Evolutionary conservation across 2,888 invertebrate genomes (phyloP).

Genomic region (Hydrotaea diabolus): DNA sequence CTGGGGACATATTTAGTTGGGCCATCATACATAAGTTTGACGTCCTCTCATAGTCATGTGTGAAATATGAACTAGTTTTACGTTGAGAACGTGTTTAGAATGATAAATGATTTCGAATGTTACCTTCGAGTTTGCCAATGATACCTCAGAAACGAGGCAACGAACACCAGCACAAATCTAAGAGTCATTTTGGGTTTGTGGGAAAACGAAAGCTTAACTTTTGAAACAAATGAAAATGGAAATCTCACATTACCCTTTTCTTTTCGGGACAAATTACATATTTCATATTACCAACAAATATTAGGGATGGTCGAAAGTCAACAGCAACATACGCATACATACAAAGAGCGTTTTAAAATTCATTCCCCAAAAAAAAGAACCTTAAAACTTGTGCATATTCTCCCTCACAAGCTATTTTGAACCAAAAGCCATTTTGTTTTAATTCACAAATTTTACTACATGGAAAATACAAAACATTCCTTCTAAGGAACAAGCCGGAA

Average conservation of each 20-base stretch:
- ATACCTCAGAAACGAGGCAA: background rate
- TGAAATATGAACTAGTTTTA: slow-evolving; percentile 36
- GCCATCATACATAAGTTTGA: background rate
- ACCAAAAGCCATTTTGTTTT: too few relatives aligned
- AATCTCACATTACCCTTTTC: slow-evolving; percentile 32
- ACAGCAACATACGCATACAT: background rate
- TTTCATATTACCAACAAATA: background rate
- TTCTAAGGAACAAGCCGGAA: too few relatives aligned
- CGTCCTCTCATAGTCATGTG: slow-evolving; percentile 8
- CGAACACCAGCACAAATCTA: slow-evolving; percentile 22
- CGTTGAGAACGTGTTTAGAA: slow-evolving; percentile 46
- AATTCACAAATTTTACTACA: too few relatives aligned
- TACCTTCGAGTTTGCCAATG: background rate
- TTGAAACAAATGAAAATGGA: slow-evolving; percentile 16
- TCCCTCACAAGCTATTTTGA: too few relatives aligned
- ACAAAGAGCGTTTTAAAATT: slow-evolving; percentile 1
- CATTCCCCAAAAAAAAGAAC: background rate
- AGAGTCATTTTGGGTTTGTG: slow-evolving; percentile 39
- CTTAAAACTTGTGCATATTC: background rate
- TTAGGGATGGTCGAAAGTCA: background rate
- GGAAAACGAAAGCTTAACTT: slow-evolving; percentile 28
- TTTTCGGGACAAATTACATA: slow-evolving; percentile 15
- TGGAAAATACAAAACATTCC: too few relatives aligned
- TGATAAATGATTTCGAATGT: slow-evolving; percentile 41
- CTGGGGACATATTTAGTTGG: background rate